Evolutionary conservation across 2,113 vertebrate genomes (phyloP), one percentile per base, ranked within the genome.

Genomic region (Oreotrochilus melanogaster): DNA sequence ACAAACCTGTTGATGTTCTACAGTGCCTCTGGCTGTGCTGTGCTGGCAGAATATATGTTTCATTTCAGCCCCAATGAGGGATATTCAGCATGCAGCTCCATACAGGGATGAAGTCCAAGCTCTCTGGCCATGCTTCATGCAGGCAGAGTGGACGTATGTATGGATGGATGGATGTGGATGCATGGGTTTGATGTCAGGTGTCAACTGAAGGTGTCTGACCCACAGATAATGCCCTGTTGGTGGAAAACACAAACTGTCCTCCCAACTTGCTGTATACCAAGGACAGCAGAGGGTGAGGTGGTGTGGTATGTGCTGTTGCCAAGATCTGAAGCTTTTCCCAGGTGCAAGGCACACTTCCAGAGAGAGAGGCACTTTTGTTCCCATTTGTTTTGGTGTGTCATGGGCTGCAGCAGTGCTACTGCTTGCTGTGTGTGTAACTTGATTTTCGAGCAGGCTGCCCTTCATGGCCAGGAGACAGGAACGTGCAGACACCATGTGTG

Each of bases 61-160:
- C 2, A 0, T 70, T 28, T 54, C 13, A 24, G 54, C 24, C 42
- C 18, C 28, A 28, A 5, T 10, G 37, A 21, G n/a, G 31, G 27
- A 30, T 10, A 4, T 53, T 56, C 11, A 5, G 7, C 0, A 0
- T 48, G 33, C 31, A 14, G 11, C 22, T 65, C 19, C 67, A 53
- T 23, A 13, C 13, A 28, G 35, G 15, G 2, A 1, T 7, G 42
- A 27, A 39, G 27, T 31, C 48, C 39, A 45, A 37, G 19, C 35
- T 42, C 24, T 12, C 21, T 50, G 23, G 28, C 15, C 7, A 1
- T 28, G 9, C 28, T 17, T 9, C 30, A 0, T 6, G 27, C 1
- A 3, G 54, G 25, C 23, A 19, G 51, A 22, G 9, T 39, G 62
- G 51, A 6, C 18, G 62, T 45, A 39, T 39, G 39, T 11, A 12